These are phyloP conservation scores for Sapayoa aenigma DNA, from an alignment of 2,113 vertebrate species.

Conservation along the genomic window DNA sequence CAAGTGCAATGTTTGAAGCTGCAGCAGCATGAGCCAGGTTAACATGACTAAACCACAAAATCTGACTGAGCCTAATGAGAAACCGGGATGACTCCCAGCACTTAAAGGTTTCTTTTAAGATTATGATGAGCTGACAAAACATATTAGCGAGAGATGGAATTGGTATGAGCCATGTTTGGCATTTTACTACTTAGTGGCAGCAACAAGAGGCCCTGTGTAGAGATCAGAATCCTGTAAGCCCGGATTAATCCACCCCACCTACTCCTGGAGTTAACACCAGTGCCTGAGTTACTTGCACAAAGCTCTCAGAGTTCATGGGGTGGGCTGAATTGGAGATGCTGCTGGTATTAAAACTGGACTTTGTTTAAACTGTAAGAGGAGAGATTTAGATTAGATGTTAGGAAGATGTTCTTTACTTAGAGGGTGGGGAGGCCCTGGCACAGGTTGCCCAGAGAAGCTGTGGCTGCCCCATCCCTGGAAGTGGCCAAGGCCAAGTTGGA, in stretches of 20 bases:
- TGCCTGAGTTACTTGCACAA: too few relatives aligned
- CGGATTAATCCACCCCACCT: not conserved
- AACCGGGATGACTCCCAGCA: constrained; percentile 4
- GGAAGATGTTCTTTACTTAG: not conserved
- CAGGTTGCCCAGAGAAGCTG: not conserved
- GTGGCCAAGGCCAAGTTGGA: not conserved
- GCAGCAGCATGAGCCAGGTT: not conserved
- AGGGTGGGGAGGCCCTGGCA: not conserved
- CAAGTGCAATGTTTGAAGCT: not conserved
- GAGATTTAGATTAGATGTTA: not conserved
- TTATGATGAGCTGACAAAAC: constrained; percentile 41
- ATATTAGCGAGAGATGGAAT: not conserved
- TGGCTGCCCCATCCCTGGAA: not conserved
- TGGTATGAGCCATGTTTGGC: not conserved
- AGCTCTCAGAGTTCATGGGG: not conserved
- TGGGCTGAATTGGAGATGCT: not conserved
- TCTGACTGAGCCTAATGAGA: constrained; percentile 14
- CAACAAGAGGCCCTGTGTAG: not conserved
- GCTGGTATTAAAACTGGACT: not conserved
- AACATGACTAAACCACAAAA: not conserved
- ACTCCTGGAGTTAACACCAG: not conserved
- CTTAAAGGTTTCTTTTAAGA: constrained; percentile 29
- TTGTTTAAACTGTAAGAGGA: not conserved
- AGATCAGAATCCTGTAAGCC: not conserved
- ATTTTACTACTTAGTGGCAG: not conserved